Base-by-base conservation (phyloP, 2,797 vertebrate genomes). In the Allobates femoralis region DNA sequence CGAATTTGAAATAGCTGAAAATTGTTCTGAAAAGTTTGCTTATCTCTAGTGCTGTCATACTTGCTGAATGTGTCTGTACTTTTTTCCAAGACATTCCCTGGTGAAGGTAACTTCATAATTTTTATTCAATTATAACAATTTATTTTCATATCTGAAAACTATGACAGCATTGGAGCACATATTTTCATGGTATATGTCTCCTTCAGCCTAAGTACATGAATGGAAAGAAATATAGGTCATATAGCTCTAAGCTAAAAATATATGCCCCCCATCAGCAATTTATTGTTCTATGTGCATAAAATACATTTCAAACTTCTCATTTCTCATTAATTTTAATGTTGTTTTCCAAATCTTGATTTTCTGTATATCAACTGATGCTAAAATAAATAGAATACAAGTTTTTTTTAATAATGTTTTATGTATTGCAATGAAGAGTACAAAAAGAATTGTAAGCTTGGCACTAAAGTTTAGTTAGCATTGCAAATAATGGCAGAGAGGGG, bases 191-290 rank as follows among this genome's bases (percentile, higher is more conserved):
- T 77, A 55, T 80, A 26, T 78, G n/a, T 62, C 50, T 46, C n/a
- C 58, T 64, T 58, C 46, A 83, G 56, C 37, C 41, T 50, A 28
- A 76, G 34, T 34, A 16, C 58, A 77, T 64, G n/a, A 77, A 66
- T 66, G 28, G 23, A 66, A 66, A 21, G 64, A 58, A 85, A 85
- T 85, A 53, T 85, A 85, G 83, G 83, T 85, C 83, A 78, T n/a
- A n/a, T 14, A 34, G 46, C 74, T 78, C 74, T 26, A 26, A 78
- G 81, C 37, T 83, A 83, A 78, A 78, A 77, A 85, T 85, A 78
- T 5, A 16, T 64, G 23, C 67, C 23, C 12, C 74, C 74, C 30
- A n/a, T 66, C n/a, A 14, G 74, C 74, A 55, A 64, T 56, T n/a
- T 55, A 67, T 62, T 67, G 74, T 66, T 77, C 37, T 23, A 85